Conservation (phyloP, 2,113 vertebrate genomes). For the Clarias macrocephalus region DNA sequence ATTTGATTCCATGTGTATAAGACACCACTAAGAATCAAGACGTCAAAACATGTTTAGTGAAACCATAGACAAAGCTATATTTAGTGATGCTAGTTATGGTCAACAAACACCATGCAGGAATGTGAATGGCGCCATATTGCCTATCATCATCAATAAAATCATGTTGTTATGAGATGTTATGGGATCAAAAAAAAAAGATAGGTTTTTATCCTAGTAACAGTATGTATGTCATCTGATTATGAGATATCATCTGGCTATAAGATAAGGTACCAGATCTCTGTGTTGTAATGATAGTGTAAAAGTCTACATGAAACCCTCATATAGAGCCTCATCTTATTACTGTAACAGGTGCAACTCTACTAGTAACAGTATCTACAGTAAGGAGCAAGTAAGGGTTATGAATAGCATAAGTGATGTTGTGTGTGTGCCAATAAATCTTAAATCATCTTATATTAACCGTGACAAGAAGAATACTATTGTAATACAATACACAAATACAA, state of each 20-base stretch:
- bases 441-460: not conserved
- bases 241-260: not conserved
- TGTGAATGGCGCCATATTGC: not conserved
- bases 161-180: not conserved
- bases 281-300: conserved; percentile 20
- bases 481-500: not conserved
- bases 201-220: not conserved
- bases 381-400: not conserved
- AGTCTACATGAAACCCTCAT: not conserved
- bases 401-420: not conserved
- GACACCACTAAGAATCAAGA: not conserved
- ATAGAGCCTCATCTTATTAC: conserved; percentile 1
- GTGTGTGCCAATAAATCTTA: not conserved
- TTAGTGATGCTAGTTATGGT: conserved; percentile 8
- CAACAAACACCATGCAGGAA: not conserved
- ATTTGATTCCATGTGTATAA: not conserved
- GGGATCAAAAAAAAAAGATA: not conserved
- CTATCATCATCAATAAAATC: not conserved
- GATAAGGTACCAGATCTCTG: not conserved
- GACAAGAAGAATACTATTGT: not conserved
- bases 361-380: conserved; percentile 3
- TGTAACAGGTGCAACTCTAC: conserved; percentile 13
- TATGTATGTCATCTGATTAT: not conserved
- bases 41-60: not conserved
- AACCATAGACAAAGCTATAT: conserved; percentile 25